A percentile compares a stretch with the other conserved stretches of the same genome.
phyloP scores from a whole-genome alignment of 2,888 invertebrate genomes.

The Amblyjoppa fuscipennis region DNA sequence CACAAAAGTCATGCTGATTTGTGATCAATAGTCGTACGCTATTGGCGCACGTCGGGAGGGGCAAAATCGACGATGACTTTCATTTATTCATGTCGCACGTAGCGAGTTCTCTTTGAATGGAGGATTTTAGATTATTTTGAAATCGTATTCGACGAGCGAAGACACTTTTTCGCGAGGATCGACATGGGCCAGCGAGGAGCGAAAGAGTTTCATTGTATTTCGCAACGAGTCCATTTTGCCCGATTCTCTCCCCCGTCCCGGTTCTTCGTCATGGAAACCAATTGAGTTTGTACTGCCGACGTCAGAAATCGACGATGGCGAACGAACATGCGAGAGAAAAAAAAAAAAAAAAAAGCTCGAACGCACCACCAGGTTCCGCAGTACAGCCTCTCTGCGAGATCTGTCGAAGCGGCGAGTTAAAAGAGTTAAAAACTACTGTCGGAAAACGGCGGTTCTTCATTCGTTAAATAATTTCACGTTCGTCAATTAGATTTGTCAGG shows the following conservation, averaged over 20 bases:
- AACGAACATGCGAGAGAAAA: not conserved
- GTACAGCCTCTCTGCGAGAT: not conserved
- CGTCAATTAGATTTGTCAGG: slow-evolving; percentile 82
- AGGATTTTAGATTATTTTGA: not conserved
- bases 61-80: no score
- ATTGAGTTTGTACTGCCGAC: not conserved
- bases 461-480: slow-evolving; percentile 80
- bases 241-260: no score
- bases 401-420: slow-evolving; percentile 46
- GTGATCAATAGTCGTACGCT: no score
- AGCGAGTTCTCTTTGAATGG: not conserved
- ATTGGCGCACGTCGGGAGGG: no score
- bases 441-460: slow-evolving; percentile 71
- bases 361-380: not conserved
- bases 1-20: no score
- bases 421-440: slow-evolving; percentile 67
- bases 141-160: not conserved
- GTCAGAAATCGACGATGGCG: slow-evolving; percentile 4
- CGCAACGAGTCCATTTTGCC: not conserved
- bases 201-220: not conserved
- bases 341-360: slow-evolving; percentile 29
- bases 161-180: not conserved
- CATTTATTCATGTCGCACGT: no score
- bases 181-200: not conserved
- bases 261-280: slow-evolving; percentile 1